Conservation (phyloP, 2,797 vertebrate genomes). For the Argentina silus region DNA sequence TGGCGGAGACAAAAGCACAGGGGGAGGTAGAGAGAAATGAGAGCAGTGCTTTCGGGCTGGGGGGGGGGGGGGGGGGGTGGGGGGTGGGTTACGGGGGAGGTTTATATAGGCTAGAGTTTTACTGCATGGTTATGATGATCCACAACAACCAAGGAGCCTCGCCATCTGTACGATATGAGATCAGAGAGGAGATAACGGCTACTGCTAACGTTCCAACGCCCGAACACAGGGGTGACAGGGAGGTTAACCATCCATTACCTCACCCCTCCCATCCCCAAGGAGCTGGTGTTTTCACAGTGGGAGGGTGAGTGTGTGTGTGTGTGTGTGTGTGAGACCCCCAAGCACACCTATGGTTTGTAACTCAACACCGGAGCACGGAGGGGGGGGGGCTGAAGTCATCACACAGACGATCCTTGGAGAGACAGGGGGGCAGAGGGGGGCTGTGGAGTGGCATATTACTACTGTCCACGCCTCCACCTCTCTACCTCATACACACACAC, state of each 20-base stretch:
- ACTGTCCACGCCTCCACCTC: too few species aligned
- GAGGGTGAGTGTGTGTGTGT: conserved; percentile 10
- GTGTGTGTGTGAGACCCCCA: conserved; percentile 29
- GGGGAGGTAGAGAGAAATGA: conserved; percentile 65
- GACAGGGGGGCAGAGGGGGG: background rate
- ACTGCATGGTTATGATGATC: conserved; percentile 66
- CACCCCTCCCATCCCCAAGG: conserved; percentile 40
- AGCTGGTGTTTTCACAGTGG: conserved; percentile 5
- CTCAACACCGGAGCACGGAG: conserved; percentile 58
- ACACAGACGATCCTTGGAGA: conserved; percentile 13
- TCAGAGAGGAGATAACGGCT: conserved; percentile 42
- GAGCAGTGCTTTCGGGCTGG: conserved; percentile 52
- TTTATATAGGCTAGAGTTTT: conserved; percentile 66
- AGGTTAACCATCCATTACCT: conserved; percentile 66
- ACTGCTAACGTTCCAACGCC: conserved; percentile 26
- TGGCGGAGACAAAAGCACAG: conserved; percentile 66
- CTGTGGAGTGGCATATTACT: conserved; percentile 54
- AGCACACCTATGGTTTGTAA: conserved; percentile 61
- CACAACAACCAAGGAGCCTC: conserved; percentile 42
- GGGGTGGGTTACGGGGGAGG: background rate
- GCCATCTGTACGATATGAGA: conserved; percentile 64
- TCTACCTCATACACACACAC: too few species aligned
- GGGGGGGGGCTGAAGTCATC: conserved; percentile 54
- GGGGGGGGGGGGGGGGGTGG: background rate
- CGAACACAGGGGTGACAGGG: conserved; percentile 28